A percentile compares a stretch with the other conserved stretches of the same genome.
These are phyloP conservation scores for Ranitomeya imitator DNA, from an alignment of 2,113 vertebrate species.

Conservation along the genomic window DNA sequence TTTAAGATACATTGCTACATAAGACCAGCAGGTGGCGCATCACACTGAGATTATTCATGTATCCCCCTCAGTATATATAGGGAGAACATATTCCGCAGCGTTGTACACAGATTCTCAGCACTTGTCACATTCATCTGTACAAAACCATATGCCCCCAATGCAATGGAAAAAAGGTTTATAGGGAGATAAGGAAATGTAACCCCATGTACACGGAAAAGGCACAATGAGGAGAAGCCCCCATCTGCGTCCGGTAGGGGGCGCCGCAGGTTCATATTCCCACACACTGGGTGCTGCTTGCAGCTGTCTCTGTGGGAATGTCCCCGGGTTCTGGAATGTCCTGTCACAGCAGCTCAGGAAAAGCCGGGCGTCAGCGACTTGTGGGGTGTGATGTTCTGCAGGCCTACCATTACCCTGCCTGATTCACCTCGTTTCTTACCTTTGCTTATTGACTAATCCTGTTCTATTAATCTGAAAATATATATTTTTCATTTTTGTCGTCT, in stretches of 20 bases:
- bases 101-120: no score
- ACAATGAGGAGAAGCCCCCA: background rate
- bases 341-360: conserved; percentile 19
- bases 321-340: conserved; percentile 31
- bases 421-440: no score
- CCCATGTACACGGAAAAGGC: no score
- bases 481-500: no score
- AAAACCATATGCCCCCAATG: no score
- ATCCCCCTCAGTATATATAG: no score
- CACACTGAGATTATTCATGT: background rate
- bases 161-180: no score
- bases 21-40: background rate
- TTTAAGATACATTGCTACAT: background rate
- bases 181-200: no score
- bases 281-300: background rate
- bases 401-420: background rate
- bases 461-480: no score
- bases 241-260: background rate
- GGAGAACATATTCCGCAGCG: no score
- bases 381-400: background rate
- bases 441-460: no score
- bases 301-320: conserved; percentile 32
- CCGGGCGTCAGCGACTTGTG: background rate
- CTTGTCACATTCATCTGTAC: no score
- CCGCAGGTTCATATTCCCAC: background rate